Evolutionary conservation across 2,888 invertebrate genomes (phyloP), one percentile per base, ranked within the genome.

Genomic region (Pogonocherus hispidulus): DNA sequence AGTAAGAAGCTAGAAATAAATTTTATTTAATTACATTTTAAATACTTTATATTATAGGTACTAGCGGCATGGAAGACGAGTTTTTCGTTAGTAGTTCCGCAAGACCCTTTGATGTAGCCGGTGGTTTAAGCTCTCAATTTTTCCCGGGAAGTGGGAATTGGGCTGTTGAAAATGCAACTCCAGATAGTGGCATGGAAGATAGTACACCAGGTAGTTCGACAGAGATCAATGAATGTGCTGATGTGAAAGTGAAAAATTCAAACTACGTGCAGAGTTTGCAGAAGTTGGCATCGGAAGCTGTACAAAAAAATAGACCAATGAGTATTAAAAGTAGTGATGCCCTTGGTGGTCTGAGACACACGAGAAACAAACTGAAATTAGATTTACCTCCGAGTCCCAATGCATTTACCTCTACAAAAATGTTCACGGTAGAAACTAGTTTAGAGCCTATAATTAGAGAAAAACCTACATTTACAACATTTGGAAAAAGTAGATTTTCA

Each of bases 81-180:
- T 93, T 93, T 84, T 93, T 90, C 85, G 91, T 93, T 76, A 91
- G 91, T 75, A 91, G 92, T 69, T 92, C 92, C 32, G 89, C 91
- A 70, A 89, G 90, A 63, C 92, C 92, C n/a, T 93, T 93, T 84
- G 82, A 86, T 66, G 83, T 86, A 64, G 84, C 83, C 63, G 88
- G 88, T 73, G 87, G 87, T 78, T 83, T 88, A 47, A 88, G 88
- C 68, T 91, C 91, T 80, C 92, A 92, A 85, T 92, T 92, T 86
- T 92, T 92, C 87, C 92, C 92, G 37, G 92, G 92, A 59, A 70
- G 59, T 35, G 70, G 73, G n/a, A 68, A 72, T 47, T 83, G 83
- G 82, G 41, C 84, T 76, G 80, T 82, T 27, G 84, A 84, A 44
- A 86, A 89, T 80, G 88, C 88, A 6, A 90, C 90, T 0, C 90